Percentiles rank a stretch among this genome's conserved stretches.
Conservation (phyloP, 1,140 invertebrate species). For the Ptiloglossa arizonensis region DNA sequence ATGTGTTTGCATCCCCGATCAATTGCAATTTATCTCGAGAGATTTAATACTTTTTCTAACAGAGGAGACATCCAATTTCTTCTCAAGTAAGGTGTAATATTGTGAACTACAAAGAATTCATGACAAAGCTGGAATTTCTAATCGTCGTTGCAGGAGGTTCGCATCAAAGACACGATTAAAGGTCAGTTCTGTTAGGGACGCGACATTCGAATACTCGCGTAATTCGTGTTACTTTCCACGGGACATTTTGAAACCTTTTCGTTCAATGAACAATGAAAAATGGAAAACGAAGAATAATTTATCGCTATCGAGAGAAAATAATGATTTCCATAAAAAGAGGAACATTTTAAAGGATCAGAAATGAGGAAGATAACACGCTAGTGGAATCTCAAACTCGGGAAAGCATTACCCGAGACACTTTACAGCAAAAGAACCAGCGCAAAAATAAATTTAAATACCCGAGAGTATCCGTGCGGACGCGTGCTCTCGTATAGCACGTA, state of each 20-base stretch:
- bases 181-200: not conserved
- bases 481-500: slow-evolving; percentile 23
- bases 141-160: not conserved
- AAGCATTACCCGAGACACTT: slow-evolving; percentile 36
- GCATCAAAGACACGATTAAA: not conserved
- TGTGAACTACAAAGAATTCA: not conserved
- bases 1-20: too few relatives aligned
- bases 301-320: too few relatives aligned
- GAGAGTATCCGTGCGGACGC: slow-evolving; percentile 1
- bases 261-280: too few relatives aligned
- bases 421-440: slow-evolving; percentile 28
- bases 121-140: not conserved
- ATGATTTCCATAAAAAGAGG: too few relatives aligned
- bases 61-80: not conserved
- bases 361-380: not conserved
- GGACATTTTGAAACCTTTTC: too few relatives aligned
- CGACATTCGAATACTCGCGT: not conserved
- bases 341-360: not conserved
- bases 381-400: slow-evolving; percentile 1
- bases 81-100: not conserved
- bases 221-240: too few relatives aligned
- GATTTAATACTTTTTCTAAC: not conserved
- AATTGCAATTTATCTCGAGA: too few relatives aligned
- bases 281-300: too few relatives aligned
- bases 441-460: slow-evolving; percentile 56